A percentile compares a stretch with the other conserved stretches of the same genome.
Conservation (phyloP, 2,888 invertebrate genomes). For the Itoplectis maculator region DNA sequence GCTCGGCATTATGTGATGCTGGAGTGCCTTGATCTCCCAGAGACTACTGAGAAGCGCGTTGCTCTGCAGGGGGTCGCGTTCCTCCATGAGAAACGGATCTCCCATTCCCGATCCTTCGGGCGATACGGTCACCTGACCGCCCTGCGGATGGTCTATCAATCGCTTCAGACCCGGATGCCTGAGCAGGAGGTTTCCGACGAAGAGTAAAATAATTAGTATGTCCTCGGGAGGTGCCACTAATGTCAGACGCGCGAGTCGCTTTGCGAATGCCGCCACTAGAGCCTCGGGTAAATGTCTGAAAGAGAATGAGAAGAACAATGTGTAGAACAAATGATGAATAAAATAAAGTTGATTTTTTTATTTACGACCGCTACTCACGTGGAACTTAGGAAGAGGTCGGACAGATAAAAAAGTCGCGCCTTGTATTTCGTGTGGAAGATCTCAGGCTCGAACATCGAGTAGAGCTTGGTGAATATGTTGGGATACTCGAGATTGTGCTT, state of each 20-base stretch:
- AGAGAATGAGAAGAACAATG: too few species aligned
- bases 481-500: conserved; percentile 98
- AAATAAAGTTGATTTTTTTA: conserved; percentile 9
- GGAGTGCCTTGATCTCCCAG: conserved; percentile 95
- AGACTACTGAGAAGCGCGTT: conserved; percentile 95
- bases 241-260: conserved; percentile 93
- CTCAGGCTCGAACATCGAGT: conserved; percentile 96
- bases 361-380: conserved; percentile 87
- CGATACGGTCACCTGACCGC: conserved; percentile 79
- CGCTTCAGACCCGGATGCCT: conserved; percentile 94
- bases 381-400: conserved; percentile 96
- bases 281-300: conserved; percentile 94
- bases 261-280: conserved; percentile 96
- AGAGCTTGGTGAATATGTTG: conserved; percentile 97
- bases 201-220: conserved; percentile 90
- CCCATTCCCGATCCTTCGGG: conserved; percentile 78
- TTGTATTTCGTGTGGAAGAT: conserved; percentile 96
- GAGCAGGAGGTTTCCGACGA: conserved; percentile 93
- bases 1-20: conserved; percentile 90
- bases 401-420: conserved; percentile 93
- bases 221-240: conserved; percentile 93
- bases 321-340: too few species aligned
- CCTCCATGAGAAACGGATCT: conserved; percentile 95
- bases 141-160: conserved; percentile 86
- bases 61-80: conserved; percentile 91